Percentiles rank a stretch among this genome's conserved stretches.
These are phyloP conservation scores for Perca flavescens DNA, from an alignment of 2,113 vertebrate genomes.

Conservation along the genomic window DNA sequence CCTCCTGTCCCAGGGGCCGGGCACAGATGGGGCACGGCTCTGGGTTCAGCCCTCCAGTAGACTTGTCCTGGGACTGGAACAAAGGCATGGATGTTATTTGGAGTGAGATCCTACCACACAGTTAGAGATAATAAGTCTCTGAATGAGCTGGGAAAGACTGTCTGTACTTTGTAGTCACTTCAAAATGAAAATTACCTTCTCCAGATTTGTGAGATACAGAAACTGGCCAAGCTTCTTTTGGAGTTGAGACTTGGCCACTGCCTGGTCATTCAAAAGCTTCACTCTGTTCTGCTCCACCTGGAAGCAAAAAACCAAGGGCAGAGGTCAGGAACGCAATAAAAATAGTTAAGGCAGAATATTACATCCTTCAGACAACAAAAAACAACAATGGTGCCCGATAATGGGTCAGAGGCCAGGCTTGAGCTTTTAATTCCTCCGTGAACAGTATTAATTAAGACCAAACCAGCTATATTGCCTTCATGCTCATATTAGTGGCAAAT, in stretches of 20 bases:
- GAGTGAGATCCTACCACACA: not conserved
- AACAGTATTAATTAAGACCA: not conserved
- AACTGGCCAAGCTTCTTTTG: slow-evolving; percentile 98
- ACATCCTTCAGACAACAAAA: not conserved
- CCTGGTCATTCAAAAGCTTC: slow-evolving; percentile 96
- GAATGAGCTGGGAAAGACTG: not conserved
- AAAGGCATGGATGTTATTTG: not conserved
- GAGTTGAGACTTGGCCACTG: slow-evolving; percentile 94
- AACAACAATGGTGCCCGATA: not conserved
- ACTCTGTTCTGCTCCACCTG: slow-evolving; percentile 97
- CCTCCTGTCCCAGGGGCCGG: slow-evolving; percentile 93
- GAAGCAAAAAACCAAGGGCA: not conserved
- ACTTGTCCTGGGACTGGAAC: slow-evolving; percentile 95
- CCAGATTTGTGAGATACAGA: slow-evolving; percentile 95
- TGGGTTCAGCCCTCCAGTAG: slow-evolving; percentile 93
- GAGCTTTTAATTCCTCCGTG: not conserved
- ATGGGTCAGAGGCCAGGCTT: not conserved
- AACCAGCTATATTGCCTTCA: not conserved
- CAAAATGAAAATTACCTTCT: slow-evolving; percentile 87
- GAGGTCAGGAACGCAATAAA: slow-evolving; percentile 28
- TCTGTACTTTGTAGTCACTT: not conserved
- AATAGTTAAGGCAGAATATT: slow-evolving; percentile 14
- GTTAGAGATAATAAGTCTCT: not conserved
- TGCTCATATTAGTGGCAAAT: not conserved
- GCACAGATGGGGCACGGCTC: slow-evolving; percentile 99